Evolutionary conservation across 2,797 vertebrate genomes (phyloP), one percentile per base, ranked within the genome.

Genomic region (Gymnoscopelus braueri): DNA sequence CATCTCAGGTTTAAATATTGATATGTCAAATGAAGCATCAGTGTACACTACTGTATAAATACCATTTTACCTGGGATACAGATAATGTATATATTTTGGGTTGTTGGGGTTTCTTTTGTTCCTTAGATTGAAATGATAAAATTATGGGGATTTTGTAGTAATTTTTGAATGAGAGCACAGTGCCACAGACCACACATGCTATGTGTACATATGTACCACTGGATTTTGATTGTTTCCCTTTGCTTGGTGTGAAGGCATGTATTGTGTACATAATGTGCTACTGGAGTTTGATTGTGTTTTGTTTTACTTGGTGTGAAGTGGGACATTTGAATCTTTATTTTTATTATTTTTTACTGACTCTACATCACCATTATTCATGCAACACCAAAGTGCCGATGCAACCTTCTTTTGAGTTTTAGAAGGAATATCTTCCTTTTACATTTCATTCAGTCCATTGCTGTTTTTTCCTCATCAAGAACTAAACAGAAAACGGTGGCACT

Each of bases 1-100:
- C 48, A 53, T 63, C 56, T 75, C 67, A 67, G 59, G 60, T 51
- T 67, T 72, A 23, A 62, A 50, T 62, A 26, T 12, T 39, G 35
- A 12, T 60, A 67, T 2, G 12, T 48, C 47, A 53, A 29, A 23
- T 39, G 5, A 57, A 50, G 23, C 60, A 23, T 24, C 15, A 54
- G 52, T 15, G 26, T 29, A 29, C 26, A 54, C 14, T 19, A 54
- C 9, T 9, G 9, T 15, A 24, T 19, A 11, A 23, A 54, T 7
- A 52, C 6, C 51, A 15, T 52, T 52, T 52, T 2, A 52, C 51
- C 51, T 12, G 15, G 7, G 51, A 52, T 52, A 15, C 51, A 29
- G 23, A 13, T 24, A 9, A 57, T n/a, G 24, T 55, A 29, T 29
- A 29, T 3, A 29, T 19, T 19, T 19, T 29, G 26, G 26, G 26